Evolutionary conservation across 2,113 vertebrate genomes (phyloP), one percentile per base, ranked within the genome.

Genomic region (Cebidichthys violaceus): DNA sequence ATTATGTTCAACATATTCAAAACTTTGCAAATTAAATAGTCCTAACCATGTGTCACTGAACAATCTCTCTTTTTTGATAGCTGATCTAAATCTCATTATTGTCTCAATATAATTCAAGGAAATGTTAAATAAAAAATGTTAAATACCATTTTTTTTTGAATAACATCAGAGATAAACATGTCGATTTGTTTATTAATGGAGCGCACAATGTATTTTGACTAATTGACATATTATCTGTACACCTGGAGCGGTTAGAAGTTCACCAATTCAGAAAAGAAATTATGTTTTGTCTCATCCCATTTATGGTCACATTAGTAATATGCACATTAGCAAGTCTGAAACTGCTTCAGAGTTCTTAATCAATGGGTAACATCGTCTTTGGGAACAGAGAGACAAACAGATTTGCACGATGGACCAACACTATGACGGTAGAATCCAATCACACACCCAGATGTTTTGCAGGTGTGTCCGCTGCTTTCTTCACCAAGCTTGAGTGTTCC

Each of bases 251-350:
- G 18, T 55, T 18, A 55, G 64, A 22, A 41, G n/a, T 52, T 18
- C 27, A 29, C 24, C 62, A 41, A 54, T 55, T 66, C 62, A 66
- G 45, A 75, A 15, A 15, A 45, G 0, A 52, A 52, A 22, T 45
- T 15, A 68, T 47, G 7, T 64, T 73, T 67, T 72, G 10, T 1
- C 18, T 57, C 6, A 47, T 80, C 15, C 55, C 33, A 71, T 66
- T 67, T 17, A 31, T 22, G 6, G n/a, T 31, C 68, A 37, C 39
- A 29, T 66, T 70, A 41, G 15, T 43, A 13, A 37, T 9, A 54
- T 54, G 50, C 52, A n/a, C 52, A 54, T 52, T 22, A 18, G 20
- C 24, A 20, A 31, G 27, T 15, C 37, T 54, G 43, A 9, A 43
- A 70, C 13, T 65, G 18, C 29, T 70, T 31, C 10, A 29, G 31